Percentiles rank a stretch among this genome's conserved stretches.
Conservation (phyloP, 2,888 invertebrate species). For the Yponomeuta evonymella region DNA sequence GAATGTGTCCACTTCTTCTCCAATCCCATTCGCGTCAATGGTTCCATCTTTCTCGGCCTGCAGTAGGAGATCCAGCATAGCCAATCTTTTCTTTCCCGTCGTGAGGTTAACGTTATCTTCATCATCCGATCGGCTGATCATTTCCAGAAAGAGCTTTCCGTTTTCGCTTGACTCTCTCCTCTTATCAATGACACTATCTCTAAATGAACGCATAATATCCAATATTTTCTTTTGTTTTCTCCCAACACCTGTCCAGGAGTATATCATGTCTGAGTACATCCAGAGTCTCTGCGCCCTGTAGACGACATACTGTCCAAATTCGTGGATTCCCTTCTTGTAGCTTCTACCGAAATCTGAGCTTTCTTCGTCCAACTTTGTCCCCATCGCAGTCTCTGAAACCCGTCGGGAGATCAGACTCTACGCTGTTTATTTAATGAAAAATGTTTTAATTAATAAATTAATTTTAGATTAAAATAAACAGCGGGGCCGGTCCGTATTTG, state of each 20-base stretch:
- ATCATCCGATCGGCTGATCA: conserved; percentile 24
- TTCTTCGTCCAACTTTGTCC: conserved; percentile 73
- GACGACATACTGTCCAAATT: conserved; percentile 50
- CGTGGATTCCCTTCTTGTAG: conserved; percentile 76
- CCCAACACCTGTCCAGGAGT: conserved; percentile 66
- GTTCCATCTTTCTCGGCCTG: conserved; percentile 57
- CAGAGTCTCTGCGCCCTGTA: conserved; percentile 71
- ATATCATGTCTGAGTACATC: conserved; percentile 72
- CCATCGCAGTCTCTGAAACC: conserved; percentile 81
- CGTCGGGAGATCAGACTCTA: no score
- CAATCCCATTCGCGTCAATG: conserved; percentile 70
- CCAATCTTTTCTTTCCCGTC: conserved; percentile 64
- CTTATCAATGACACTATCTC: conserved; percentile 52
- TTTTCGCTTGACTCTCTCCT: conserved; percentile 35
- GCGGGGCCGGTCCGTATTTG: no score
- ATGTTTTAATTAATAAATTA: neutral
- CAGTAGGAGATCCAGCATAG: conserved; percentile 72
- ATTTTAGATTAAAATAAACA: no score
- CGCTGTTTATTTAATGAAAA: no score
- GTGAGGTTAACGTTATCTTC: conserved; percentile 29
- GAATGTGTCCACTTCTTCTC: conserved; percentile 79
- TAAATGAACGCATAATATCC: conserved; percentile 49
- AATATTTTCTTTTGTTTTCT: conserved; percentile 57
- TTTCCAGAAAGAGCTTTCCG: conserved; percentile 23
- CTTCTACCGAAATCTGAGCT: conserved; percentile 48